These are phyloP conservation scores for Megalonaias nervosa DNA, from an alignment of 1,140 invertebrate species.

Conservation along the genomic window DNA sequence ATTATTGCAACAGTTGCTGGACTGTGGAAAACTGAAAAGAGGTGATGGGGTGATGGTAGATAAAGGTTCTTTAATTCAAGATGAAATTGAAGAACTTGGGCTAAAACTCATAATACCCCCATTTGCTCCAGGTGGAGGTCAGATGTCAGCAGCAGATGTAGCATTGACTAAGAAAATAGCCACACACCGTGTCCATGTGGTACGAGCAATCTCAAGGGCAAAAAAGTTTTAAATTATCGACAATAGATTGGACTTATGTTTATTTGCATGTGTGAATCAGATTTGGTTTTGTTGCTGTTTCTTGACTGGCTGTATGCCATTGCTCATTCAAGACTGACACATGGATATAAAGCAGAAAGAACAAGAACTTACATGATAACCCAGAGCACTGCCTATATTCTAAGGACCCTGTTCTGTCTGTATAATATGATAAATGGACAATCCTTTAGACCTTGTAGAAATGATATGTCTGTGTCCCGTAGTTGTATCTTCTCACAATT, in stretches of 20 bases:
- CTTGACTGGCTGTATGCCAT: conserved; percentile 23
- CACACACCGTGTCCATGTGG: conserved; percentile 20
- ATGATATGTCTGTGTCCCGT: too few relatives aligned
- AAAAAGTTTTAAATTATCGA: background rate
- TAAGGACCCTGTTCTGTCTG: background rate
- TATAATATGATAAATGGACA: too few relatives aligned
- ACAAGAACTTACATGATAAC: conserved; percentile 1
- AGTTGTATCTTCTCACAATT: too few relatives aligned
- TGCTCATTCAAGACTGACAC: conserved; percentile 3
- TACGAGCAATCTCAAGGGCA: conserved; percentile 21
- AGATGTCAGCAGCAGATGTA: too few relatives aligned
- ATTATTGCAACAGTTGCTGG: conserved; percentile 4
- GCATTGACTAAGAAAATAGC: conserved; percentile 20
- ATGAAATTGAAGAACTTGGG: conserved; percentile 19
- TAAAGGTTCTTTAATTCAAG: conserved; percentile 15
- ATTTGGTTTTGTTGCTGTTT: conserved; percentile 32
- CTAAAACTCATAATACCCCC: conserved; percentile 23
- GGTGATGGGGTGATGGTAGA: conserved; percentile 24
- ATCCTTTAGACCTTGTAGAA: too few relatives aligned
- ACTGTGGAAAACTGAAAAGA: conserved; percentile 3
- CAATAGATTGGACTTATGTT: conserved; percentile 9
- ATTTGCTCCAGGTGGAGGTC: conserved; percentile 18
- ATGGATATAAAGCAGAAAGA: too few relatives aligned
- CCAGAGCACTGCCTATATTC: background rate
- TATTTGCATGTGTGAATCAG: conserved; percentile 33